phyloP scores from a whole-genome alignment of 1,140 invertebrate genomes.

The Drosophila cardini region DNA sequence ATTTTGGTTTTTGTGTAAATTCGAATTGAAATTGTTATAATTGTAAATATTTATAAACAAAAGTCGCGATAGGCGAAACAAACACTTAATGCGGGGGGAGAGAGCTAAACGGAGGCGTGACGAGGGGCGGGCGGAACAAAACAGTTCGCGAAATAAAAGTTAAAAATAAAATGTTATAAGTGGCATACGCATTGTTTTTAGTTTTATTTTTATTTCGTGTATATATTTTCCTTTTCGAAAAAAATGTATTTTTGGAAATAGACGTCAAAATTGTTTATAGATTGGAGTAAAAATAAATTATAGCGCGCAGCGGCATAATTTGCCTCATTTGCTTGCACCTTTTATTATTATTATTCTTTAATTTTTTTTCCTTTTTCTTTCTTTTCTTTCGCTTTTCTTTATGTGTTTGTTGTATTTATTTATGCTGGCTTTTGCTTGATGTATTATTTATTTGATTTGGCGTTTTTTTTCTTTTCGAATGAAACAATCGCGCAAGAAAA shows the following conservation, averaged over 20 bases:
- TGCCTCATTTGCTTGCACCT: conserved; percentile 30
- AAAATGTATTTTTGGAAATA: conserved; percentile 76
- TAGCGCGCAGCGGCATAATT: conserved; percentile 67
- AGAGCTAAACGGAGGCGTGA: not conserved
- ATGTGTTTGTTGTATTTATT: conserved; percentile 1
- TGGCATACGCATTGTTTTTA: conserved; percentile 55
- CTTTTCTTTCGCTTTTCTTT: not conserved
- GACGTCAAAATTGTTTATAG: conserved; percentile 77
- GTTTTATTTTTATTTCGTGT: conserved; percentile 47
- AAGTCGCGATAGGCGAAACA: conserved; percentile 29
- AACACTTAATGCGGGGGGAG: conserved; percentile 1
- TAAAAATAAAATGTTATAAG: conserved; percentile 79
- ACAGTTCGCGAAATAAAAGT: conserved; percentile 67
- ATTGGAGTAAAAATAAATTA: conserved; percentile 80
- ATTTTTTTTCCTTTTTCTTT: not conserved
- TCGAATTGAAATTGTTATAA: conserved; percentile 31
- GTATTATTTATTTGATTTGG: conserved; percentile 14
- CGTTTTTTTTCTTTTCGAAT: conserved; percentile 25
- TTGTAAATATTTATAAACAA: conserved; percentile 49
- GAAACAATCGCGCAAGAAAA: conserved; percentile 62
- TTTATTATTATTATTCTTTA: conserved; percentile 22
- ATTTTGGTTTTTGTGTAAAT: conserved; percentile 26
- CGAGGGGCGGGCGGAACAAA: conserved; percentile 19
- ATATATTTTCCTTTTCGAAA: conserved; percentile 34
- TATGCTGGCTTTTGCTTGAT: conserved; percentile 4